Base-by-base conservation (phyloP, 2,113 vertebrate genomes). In the Archilochus colubris region DNA sequence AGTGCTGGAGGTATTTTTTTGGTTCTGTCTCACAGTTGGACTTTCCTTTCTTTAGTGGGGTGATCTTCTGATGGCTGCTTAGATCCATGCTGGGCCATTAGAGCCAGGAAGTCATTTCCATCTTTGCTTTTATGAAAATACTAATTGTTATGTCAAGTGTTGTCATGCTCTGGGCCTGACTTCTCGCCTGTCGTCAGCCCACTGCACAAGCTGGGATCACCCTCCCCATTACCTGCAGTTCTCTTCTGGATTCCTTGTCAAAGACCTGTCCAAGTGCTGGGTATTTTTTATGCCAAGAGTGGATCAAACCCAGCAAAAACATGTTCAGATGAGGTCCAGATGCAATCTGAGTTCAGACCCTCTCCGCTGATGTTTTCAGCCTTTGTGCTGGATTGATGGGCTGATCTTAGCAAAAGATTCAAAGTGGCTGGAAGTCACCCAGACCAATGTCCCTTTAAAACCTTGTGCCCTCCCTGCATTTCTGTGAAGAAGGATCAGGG, bases 391-490 rank as follows among this genome's bases (percentile, higher is more conserved):
- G 38, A 7, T 55, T 53, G 21, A 54, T 67, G 68, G 28, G 31
- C 36, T 67, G 33, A 24, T 59, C 24, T 64, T 7, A 30, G 43
- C 33, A 44, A 8, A 58, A 61, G 36, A 11, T 30, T 62, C 11
- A 1, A 18, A 30, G 61, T 12, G 31, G 33, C 16, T 61, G 30
- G 36, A 43, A 7, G 18, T 68, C 22, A 43, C 43, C 28, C 20
- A 55, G 7, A 13, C 3, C 8, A 33, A 57, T 27, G 9, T 28
- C 69, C 11, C 9, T 46, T 30, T 46, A 40, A 12, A 22, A 0
- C n/a, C 27, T 44, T 10, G 17, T 0, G 0, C 55, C 38, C 38
- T 82, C 15, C 62, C 38, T 82, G 28, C 28, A 31, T 0, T 0
- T 12, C 4, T 40, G 12, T 15, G 50, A 64, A 50, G 38, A 53